Evolutionary conservation across 2,888 invertebrate species (phyloP).

Genomic region (Notodonta dromedarius): DNA sequence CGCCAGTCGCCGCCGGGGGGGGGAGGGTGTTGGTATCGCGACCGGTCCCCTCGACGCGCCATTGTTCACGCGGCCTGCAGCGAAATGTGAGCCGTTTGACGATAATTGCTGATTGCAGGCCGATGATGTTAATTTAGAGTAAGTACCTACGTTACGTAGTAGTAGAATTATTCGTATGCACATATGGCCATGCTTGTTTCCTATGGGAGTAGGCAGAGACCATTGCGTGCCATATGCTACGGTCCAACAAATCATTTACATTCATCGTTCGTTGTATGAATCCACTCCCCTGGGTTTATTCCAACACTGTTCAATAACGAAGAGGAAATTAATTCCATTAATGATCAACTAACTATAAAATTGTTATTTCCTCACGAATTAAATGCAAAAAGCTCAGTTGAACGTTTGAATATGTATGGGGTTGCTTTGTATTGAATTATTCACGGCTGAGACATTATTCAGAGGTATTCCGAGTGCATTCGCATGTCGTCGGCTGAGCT

Average conservation of each 20-base stretch:
- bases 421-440: slow-evolving; percentile 4
- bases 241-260: too few species aligned
- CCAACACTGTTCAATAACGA: too few species aligned
- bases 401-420: slow-evolving; percentile 4
- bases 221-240: too few species aligned
- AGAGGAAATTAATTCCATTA: too few species aligned
- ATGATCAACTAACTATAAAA: not conserved
- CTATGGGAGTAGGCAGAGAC: too few species aligned
- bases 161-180: too few species aligned
- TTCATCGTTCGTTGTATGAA: too few species aligned
- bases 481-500: not conserved
- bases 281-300: too few species aligned
- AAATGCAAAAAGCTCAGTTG: not conserved
- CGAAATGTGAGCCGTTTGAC: not conserved
- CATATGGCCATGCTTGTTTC: too few species aligned
- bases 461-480: not conserved
- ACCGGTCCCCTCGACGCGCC: not conserved
- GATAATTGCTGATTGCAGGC: slow-evolving; percentile 1
- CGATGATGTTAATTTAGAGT: not conserved
- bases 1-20: not conserved
- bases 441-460: not conserved
- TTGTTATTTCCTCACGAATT: not conserved
- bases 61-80: not conserved
- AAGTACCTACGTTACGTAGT: too few species aligned
- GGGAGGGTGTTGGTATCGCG: not conserved